Evolutionary conservation across 2,113 vertebrate genomes (phyloP).

Genomic region (Perca schrenkii): DNA sequence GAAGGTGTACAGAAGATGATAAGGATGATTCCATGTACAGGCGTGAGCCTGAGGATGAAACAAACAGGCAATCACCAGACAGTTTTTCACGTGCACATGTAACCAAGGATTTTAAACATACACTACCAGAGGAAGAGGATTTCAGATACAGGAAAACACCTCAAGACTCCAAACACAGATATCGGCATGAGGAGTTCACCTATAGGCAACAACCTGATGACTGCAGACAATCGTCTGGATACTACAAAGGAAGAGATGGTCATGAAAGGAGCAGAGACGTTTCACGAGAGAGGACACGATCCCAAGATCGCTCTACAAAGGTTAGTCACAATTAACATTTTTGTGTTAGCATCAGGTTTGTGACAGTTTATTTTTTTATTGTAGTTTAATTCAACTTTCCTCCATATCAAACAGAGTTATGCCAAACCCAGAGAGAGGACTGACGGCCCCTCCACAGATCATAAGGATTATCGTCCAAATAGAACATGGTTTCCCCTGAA

Average conservation of each 20-base stretch:
- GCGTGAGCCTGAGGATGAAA: slow-evolving; percentile 27
- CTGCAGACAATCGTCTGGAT: slow-evolving; percentile 25
- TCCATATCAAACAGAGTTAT: slow-evolving; percentile 54
- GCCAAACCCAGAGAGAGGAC: slow-evolving; percentile 27
- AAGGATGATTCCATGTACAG: slow-evolving; percentile 48
- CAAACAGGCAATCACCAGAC: slow-evolving; percentile 21
- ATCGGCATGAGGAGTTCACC: slow-evolving; percentile 31
- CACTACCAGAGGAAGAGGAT: slow-evolving; percentile 40
- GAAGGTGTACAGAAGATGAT: slow-evolving; percentile 22
- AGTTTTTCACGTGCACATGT: slow-evolving; percentile 8
- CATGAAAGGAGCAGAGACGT: slow-evolving; percentile 29
- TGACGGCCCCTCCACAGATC: slow-evolving; percentile 31
- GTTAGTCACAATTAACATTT: neutral
- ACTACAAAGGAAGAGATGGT: slow-evolving; percentile 37
- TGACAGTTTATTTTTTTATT: neutral
- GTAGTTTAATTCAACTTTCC: neutral
- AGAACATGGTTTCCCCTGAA: slow-evolving; percentile 18
- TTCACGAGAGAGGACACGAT: slow-evolving; percentile 35
- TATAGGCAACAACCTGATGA: slow-evolving; percentile 46
- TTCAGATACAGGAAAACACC: slow-evolving; percentile 48
- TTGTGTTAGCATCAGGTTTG: neutral
- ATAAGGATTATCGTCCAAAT: slow-evolving; percentile 34
- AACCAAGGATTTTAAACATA: slow-evolving; percentile 32
- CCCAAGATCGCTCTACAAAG: slow-evolving; percentile 27
- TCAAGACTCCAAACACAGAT: slow-evolving; percentile 48